Percentiles rank a stretch among this genome's conserved stretches.
phyloP scores from a whole-genome alignment of 2,113 vertebrate genomes.

The Crotalus tigris region DNA sequence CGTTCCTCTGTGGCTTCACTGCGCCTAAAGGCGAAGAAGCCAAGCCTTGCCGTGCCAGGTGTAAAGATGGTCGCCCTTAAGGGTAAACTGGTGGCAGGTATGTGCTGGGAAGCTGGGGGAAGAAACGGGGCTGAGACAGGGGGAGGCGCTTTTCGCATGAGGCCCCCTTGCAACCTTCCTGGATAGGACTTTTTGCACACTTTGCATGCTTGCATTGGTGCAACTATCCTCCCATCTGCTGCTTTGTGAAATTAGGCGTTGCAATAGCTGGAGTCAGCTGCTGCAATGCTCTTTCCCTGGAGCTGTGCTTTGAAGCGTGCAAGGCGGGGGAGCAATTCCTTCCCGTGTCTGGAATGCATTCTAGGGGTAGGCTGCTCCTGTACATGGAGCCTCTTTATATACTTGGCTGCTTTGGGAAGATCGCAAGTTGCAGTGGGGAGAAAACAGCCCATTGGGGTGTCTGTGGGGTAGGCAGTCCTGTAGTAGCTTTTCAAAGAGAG shows the following conservation, averaged over 20 bases:
- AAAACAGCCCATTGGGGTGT: background rate
- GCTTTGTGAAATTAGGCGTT: background rate
- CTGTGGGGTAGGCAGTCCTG: background rate
- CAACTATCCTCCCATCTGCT: background rate
- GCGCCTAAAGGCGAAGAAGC: background rate
- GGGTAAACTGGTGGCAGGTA: background rate
- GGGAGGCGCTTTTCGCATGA: background rate
- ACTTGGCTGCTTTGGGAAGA: background rate
- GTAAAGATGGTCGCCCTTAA: background rate
- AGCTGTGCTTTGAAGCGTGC: background rate
- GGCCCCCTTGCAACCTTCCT: background rate
- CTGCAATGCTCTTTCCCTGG: background rate
- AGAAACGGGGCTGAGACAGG: background rate
- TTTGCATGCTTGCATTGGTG: background rate
- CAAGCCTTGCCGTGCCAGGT: background rate
- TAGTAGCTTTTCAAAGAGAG: background rate
- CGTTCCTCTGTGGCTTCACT: background rate
- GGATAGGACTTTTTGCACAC: background rate
- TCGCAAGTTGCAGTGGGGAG: background rate
- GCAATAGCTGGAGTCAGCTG: background rate
- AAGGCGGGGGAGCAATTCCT: background rate
- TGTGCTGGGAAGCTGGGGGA: background rate
- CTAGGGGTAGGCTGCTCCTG: background rate
- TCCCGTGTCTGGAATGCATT: background rate
- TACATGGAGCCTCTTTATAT: background rate